Conservation (phyloP, 2,888 invertebrate species). For the Alentia gelatinosa region DNA sequence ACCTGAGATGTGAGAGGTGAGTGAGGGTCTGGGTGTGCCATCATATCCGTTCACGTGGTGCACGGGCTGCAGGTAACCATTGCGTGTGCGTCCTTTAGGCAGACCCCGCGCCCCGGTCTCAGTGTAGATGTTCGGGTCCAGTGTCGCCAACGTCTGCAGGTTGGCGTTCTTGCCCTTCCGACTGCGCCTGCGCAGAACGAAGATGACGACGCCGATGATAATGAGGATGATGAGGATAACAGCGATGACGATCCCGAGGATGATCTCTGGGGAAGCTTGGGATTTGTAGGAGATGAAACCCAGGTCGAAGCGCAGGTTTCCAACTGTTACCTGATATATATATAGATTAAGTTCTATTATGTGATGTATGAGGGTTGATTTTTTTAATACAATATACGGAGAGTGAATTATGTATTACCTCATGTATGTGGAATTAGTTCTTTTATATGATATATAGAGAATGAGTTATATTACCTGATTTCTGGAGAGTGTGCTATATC, state of each 20-base stretch:
- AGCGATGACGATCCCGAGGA: not conserved
- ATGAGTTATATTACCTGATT: no score
- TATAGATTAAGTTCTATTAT: no score
- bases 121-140: not conserved
- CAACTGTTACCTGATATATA: not conserved
- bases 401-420: no score
- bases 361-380: no score
- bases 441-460: no score
- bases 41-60: not conserved
- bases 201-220: not conserved
- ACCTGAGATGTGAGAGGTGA: slow-evolving; percentile 46
- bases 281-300: slow-evolving; percentile 43
- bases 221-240: slow-evolving; percentile 5
- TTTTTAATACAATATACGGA: no score
- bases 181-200: not conserved
- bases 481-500: no score
- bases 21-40: not conserved
- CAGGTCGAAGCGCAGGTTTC: slow-evolving; percentile 13
- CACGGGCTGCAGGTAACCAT: slow-evolving; percentile 28
- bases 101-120: not conserved
- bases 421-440: no score
- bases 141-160: not conserved
- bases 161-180: not conserved
- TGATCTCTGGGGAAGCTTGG: not conserved
- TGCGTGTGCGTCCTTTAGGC: not conserved